Evolutionary conservation across 2,888 invertebrate genomes (phyloP), one percentile per base, ranked within the genome.

Genomic region (Atrina japonica): DNA sequence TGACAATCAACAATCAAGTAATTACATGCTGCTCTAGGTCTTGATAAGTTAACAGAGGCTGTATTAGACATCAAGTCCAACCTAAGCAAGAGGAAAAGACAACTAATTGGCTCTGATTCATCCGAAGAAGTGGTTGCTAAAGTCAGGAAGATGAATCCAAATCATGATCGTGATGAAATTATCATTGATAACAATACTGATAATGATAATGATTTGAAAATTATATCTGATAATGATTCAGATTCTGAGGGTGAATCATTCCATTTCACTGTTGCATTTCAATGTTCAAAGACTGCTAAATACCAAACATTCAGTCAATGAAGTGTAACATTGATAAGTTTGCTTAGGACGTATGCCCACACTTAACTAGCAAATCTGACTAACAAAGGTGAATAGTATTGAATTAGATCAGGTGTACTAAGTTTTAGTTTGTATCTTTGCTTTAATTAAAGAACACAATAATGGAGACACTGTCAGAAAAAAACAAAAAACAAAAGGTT

Each of bases 1-100:
- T n/a, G n/a, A n/a, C n/a, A n/a, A n/a, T n/a, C n/a, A 49, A 49
- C 49, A 7, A 25, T 49, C 25, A 23, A 21, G 3, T 49, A 21
- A 1, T 25, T 49, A 23, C 49, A 49, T 25, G 5, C 21, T 2
- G 49, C 18, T 16, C 49, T 49, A 9, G 49, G 49, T 23, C 25
- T 49, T 6, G n/a, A 53, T 53, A 30, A 53, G n/a, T 30, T 53
- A 30, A n/a, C n/a, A n/a, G 53, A 30, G n/a, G 16, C 16, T 53
- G n/a, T 25, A 49, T 23, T 49, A 49, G 23, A n/a, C 49, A 21
- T 23, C 18, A 21, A 18, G 1, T 7, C 23, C 9, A 23, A 21
- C 7, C 3, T 21, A 49, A n/a, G 21, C 1, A 7, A 9, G 2
- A 49, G 18, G 49, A 49, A 49, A 49, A 3, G 49, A 14, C 18